phyloP scores from a whole-genome alignment of 2,888 invertebrate genomes.

The Tachystola acroxantha region DNA sequence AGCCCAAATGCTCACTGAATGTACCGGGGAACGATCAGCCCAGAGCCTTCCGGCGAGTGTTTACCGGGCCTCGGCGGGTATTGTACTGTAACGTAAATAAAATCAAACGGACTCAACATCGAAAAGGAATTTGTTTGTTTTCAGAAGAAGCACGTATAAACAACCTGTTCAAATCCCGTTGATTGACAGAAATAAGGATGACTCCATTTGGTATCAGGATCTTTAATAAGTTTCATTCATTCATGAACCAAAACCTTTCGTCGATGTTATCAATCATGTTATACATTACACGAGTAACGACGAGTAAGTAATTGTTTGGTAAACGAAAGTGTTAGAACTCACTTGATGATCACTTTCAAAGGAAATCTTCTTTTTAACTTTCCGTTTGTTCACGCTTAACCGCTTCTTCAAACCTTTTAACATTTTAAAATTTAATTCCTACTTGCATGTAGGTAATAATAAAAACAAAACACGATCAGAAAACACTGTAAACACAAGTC shows the following conservation, averaged over 20 bases:
- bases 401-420: slow-evolving; percentile 38
- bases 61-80: slow-evolving; percentile 49
- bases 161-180: slow-evolving; percentile 21
- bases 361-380: slow-evolving; percentile 21
- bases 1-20: slow-evolving; percentile 12
- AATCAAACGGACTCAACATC: slow-evolving; percentile 42
- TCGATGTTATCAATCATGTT: too few relatives aligned
- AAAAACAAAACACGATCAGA: too few relatives aligned
- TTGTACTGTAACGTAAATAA: slow-evolving; percentile 53
- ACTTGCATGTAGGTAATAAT: not conserved
- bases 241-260: not conserved
- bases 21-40: slow-evolving; percentile 15
- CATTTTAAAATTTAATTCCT: too few relatives aligned
- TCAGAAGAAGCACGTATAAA: slow-evolving; percentile 34
- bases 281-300: too few relatives aligned
- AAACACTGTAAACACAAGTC: not conserved
- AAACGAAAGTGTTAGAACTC: slow-evolving; percentile 17
- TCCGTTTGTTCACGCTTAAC: slow-evolving; percentile 41
- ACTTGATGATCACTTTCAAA: slow-evolving; percentile 26
- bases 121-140: slow-evolving; percentile 63
- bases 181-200: slow-evolving; percentile 15
- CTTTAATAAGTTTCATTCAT: not conserved
- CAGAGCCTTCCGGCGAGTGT: slow-evolving; percentile 52
- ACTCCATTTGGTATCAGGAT: slow-evolving; percentile 15
- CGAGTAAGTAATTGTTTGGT: not conserved